Percentiles rank a stretch among this genome's conserved stretches.
Conservation (phyloP, 1,140 invertebrate species). For the Lanistes nyassanus region DNA sequence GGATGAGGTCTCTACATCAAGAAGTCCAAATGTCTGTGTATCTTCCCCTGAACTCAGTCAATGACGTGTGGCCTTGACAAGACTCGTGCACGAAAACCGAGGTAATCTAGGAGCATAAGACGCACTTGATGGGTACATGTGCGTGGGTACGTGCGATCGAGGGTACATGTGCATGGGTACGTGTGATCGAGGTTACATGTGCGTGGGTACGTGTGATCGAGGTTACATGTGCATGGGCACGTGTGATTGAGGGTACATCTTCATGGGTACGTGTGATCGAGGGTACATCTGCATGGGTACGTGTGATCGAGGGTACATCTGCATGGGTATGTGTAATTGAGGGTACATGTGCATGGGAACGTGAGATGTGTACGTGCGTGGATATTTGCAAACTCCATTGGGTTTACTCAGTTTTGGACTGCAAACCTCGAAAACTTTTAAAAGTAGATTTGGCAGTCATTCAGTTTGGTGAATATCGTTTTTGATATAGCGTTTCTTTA, state of each 20-base stretch:
- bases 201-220: not conserved
- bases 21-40: not conserved
- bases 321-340: not conserved
- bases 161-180: not conserved
- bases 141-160: not conserved
- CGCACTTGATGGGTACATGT: not conserved
- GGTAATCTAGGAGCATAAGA: too few species aligned
- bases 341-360: conserved; percentile 1
- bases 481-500: not conserved
- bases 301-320: not conserved
- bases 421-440: too few species aligned
- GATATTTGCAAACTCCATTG: too few species aligned
- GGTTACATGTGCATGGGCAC: not conserved
- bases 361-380: conserved; percentile 6
- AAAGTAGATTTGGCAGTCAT: not conserved
- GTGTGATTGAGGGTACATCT: not conserved
- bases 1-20: too few species aligned
- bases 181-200: not conserved
- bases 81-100: too few species aligned
- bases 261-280: not conserved
- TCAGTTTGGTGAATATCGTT: not conserved
- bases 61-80: too few species aligned
- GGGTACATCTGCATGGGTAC: not conserved
- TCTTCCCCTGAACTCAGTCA: not conserved
- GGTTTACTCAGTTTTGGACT: too few species aligned